A percentile compares a stretch with the other conserved stretches of the same genome.
phyloP scores from a whole-genome alignment of 92 coral and sea anemone species.

The Umimayanthus chanpuru region DNA sequence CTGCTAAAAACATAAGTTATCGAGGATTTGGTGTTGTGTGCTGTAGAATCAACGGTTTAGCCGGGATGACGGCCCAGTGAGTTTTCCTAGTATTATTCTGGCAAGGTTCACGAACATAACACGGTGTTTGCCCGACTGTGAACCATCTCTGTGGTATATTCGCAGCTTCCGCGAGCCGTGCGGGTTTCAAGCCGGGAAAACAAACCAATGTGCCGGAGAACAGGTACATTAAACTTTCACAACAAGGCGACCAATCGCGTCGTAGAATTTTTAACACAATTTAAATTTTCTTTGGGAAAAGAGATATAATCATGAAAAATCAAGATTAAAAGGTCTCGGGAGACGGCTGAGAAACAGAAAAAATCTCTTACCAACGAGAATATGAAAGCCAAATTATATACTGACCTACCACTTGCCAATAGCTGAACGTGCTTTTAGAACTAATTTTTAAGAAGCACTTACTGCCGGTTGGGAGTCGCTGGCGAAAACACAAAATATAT shows the following conservation, averaged over 20 bases:
- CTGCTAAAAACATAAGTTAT: background rate
- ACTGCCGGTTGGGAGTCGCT: background rate
- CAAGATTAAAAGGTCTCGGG: background rate
- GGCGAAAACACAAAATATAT: background rate
- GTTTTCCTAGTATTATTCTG: background rate
- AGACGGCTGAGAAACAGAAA: background rate
- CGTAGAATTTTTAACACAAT: background rate
- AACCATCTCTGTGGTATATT: background rate
- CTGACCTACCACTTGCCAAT: background rate
- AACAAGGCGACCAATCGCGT: conserved; percentile 13
- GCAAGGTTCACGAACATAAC: background rate
- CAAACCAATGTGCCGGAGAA: conserved; percentile 7
- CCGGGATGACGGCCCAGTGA: background rate
- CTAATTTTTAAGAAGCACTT: background rate
- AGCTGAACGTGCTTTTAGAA: background rate
- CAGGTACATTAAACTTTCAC: conserved; percentile 28
- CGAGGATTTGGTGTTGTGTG: background rate
- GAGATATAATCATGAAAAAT: background rate
- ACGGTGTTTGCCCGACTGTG: background rate
- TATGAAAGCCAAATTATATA: background rate
- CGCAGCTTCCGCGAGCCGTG: conserved; percentile 1
- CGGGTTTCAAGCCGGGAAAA: background rate
- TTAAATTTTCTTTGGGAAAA: background rate
- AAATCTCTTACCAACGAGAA: background rate
- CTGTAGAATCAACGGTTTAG: background rate